Evolutionary conservation across 2,113 vertebrate genomes (phyloP).

Genomic region (Suncus etruscus): DNA sequence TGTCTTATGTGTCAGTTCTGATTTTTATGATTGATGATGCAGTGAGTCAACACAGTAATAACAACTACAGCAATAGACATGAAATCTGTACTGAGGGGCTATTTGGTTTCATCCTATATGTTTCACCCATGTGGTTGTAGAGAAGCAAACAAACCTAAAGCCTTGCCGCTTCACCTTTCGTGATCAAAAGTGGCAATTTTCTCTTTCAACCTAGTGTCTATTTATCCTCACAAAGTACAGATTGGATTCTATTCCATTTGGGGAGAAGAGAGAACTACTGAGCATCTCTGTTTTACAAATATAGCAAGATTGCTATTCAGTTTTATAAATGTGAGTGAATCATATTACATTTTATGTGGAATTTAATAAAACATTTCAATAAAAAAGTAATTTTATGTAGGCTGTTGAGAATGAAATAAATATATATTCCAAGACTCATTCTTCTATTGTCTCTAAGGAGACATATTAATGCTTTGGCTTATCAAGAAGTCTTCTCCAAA

Average conservation of each 20-base stretch:
- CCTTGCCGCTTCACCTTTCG: neutral
- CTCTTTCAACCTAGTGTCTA: neutral
- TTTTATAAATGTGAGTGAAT: neutral
- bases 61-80: neutral
- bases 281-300: neutral
- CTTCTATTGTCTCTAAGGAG: neutral
- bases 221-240: neutral
- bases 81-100: neutral
- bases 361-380: slow-evolving; percentile 27
- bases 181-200: neutral
- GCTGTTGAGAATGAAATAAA: neutral
- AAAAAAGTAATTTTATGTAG: slow-evolving; percentile 29
- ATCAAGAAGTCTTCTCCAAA: neutral
- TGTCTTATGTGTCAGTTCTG: slow-evolving; percentile 47
- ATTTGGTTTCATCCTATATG: neutral
- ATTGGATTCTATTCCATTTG: neutral
- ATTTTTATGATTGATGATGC: slow-evolving; percentile 76
- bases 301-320: neutral
- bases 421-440: neutral
- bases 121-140: neutral
- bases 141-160: neutral
- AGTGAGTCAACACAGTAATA: slow-evolving; percentile 71
- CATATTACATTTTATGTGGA: neutral
- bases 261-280: neutral
- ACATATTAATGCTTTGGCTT: neutral